Evolutionary conservation across 2,113 vertebrate species (phyloP).

Genomic region (Craseonycteris thonglongyai): DNA sequence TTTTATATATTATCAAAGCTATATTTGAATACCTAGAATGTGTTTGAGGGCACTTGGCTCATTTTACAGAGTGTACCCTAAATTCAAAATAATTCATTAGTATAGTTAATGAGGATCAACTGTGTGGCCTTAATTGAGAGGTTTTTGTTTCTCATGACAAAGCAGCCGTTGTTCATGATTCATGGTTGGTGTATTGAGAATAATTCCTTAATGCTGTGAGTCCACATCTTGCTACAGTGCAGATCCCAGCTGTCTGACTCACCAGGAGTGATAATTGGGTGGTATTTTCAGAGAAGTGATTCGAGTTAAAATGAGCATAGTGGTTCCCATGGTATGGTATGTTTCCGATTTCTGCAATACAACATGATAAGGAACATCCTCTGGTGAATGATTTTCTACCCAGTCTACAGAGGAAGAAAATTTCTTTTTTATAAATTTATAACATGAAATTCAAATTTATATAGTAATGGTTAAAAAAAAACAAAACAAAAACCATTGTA

Average conservation of each 20-base stretch:
- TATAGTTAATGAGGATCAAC: not conserved
- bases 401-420: not conserved
- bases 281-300: not conserved
- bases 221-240: not conserved
- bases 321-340: not conserved
- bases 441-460: conserved; percentile 14
- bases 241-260: not conserved
- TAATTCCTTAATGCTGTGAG: not conserved
- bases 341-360: not conserved
- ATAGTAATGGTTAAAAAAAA: not conserved
- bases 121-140: not conserved
- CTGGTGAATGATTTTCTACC: not conserved
- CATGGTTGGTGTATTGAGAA: not conserved
- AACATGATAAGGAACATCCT: not conserved
- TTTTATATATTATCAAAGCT: conserved; percentile 7
- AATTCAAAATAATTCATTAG: not conserved
- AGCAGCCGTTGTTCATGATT: not conserved
- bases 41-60: not conserved
- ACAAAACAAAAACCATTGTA: not conserved
- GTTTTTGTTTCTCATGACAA: not conserved
- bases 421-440: not conserved
- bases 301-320: conserved; percentile 34
- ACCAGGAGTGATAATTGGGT: not conserved
- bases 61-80: not conserved
- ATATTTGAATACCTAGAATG: not conserved